phyloP scores from a whole-genome alignment of 2,888 invertebrate species.

The Eristalis intricaria region DNA sequence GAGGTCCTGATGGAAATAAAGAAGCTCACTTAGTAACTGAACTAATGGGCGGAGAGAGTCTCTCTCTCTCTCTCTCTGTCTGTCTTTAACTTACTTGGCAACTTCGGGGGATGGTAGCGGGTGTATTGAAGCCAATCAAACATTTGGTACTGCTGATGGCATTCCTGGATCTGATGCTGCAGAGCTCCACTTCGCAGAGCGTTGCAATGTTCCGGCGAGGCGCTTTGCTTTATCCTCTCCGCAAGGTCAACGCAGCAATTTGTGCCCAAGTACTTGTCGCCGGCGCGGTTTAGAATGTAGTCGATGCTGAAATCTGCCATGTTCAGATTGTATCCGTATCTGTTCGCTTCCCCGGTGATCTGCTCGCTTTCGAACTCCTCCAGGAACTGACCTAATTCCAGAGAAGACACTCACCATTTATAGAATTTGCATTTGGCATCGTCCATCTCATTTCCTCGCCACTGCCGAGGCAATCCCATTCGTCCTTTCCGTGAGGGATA shows the following conservation, averaged over 20 bases:
- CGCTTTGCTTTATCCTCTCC: constrained; percentile 71
- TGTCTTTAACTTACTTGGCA: constrained; percentile 83
- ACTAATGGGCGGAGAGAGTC: background rate
- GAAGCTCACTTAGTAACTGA: background rate
- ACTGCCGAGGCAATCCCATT: constrained; percentile 49
- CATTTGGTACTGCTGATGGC: constrained; percentile 75
- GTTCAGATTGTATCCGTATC: background rate
- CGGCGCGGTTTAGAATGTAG: constrained; percentile 84
- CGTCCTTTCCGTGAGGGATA: constrained; percentile 47
- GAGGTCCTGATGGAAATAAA: constrained; percentile 74
- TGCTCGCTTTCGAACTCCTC: constrained; percentile 52
- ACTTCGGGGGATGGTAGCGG: constrained; percentile 87
- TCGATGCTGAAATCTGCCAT: constrained; percentile 84
- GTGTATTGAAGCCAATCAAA: constrained; percentile 87
- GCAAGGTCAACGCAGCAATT: constrained; percentile 77
- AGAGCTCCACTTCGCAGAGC: constrained; percentile 19
- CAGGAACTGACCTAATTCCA: constrained; percentile 71
- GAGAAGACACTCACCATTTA: constrained; percentile 66
- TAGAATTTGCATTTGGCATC: constrained; percentile 51
- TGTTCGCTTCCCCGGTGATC: constrained; percentile 53
- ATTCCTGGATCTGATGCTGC: constrained; percentile 47
- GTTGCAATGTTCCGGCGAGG: constrained; percentile 56
- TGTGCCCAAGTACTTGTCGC: constrained; percentile 79
- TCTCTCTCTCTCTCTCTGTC: background rate
- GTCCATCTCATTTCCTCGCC: constrained; percentile 68